Percentiles rank a stretch among this genome's conserved stretches.
Conservation (phyloP, 1,140 invertebrate species). For the Marisa cornuarietis region DNA sequence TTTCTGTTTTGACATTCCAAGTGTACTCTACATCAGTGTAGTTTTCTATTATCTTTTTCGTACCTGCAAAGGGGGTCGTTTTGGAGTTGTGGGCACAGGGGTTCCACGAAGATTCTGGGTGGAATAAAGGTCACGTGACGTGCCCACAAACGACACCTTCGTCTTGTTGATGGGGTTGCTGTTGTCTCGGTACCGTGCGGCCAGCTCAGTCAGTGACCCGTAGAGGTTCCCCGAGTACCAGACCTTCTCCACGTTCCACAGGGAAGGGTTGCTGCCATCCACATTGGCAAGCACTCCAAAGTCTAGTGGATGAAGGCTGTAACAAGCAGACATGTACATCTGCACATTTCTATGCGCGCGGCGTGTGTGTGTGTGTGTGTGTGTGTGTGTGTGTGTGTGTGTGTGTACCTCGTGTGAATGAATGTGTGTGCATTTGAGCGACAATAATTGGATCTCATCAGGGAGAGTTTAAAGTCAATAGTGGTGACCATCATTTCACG, state of each 20-base stretch:
- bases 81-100: constrained; percentile 27
- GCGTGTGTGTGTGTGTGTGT: background rate
- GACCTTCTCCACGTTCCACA: constrained; percentile 35
- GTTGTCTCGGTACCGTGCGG: background rate
- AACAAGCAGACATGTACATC: no score
- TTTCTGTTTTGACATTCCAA: no score
- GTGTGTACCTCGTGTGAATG: background rate
- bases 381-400: constrained; percentile 7
- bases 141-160: constrained; percentile 24
- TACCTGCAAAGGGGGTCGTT: constrained; percentile 27
- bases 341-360: no score
- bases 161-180: constrained; percentile 9
- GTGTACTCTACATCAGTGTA: no score
- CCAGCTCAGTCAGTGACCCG: constrained; percentile 37
- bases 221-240: constrained; percentile 45
- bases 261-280: constrained; percentile 28
- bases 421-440: background rate
- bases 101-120: constrained; percentile 29
- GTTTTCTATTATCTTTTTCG: background rate
- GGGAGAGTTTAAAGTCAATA: no score
- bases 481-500: no score
- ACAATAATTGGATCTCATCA: no score
- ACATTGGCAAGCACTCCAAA: constrained; percentile 41
- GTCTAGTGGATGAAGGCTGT: constrained; percentile 36
- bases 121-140: constrained; percentile 23